Evolutionary conservation across 1,140 invertebrate genomes (phyloP).

Genomic region (Eriosoma lanigerum): DNA sequence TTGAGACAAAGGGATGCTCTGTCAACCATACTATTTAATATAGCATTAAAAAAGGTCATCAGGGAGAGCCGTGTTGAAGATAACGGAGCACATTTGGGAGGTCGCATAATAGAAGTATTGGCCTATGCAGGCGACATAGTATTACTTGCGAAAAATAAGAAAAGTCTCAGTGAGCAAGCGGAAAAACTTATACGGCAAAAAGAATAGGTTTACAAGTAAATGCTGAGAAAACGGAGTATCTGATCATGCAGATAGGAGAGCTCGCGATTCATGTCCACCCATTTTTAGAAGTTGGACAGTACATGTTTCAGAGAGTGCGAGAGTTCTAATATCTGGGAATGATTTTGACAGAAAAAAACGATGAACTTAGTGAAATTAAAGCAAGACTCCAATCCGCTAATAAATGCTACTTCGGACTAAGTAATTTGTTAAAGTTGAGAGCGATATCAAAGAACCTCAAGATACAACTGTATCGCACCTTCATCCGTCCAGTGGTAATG

Average conservation of each 20-base stretch:
- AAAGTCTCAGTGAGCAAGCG: neutral
- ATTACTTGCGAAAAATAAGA: neutral
- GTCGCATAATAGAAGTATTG: slow-evolving; percentile 1
- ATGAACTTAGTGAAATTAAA: slow-evolving; percentile 5
- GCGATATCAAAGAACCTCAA: slow-evolving; percentile 36
- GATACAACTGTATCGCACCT: slow-evolving; percentile 19
- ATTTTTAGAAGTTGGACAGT: slow-evolving; percentile 9
- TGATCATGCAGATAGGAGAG: neutral
- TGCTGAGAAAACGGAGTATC: neutral
- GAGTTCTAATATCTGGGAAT: neutral
- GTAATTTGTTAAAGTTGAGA: slow-evolving; percentile 35
- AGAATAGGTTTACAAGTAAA: slow-evolving; percentile 14
- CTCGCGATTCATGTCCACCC: neutral
- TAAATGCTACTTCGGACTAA: neutral
- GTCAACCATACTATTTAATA: neutral
- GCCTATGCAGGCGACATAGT: neutral
- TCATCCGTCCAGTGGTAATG: slow-evolving; percentile 29
- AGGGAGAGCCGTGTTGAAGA: neutral
- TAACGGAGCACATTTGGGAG: neutral
- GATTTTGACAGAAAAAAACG: neutral
- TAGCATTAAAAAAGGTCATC: neutral
- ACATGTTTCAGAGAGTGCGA: slow-evolving; percentile 6
- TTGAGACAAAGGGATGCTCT: neutral
- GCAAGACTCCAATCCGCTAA: slow-evolving; percentile 13
- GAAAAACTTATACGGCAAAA: neutral